Evolutionary conservation across 2,888 invertebrate genomes (phyloP), one percentile per base, ranked within the genome.

Genomic region (Catocala nupta): DNA sequence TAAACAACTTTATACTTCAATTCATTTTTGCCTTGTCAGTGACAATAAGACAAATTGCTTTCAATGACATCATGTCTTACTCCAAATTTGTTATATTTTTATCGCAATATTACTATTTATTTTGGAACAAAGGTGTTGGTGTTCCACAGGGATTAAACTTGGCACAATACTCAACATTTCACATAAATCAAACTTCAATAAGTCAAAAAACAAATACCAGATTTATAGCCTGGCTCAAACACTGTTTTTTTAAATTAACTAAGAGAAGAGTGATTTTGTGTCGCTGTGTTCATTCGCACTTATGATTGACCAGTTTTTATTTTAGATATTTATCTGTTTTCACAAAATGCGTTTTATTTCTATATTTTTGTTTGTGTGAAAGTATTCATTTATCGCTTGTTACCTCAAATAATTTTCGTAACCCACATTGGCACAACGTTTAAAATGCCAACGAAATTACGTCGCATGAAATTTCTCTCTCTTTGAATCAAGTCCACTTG

Each of bases 1-100:
- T 50, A 58, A 62, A 66, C 9, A 58, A 57, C 49, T 48, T 43
- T 49, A 71, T 59, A 59, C 57, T 59, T 36, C n/a, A 48, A 68
- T 50, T 58, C 7, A 16, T 62, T 59, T 61, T 49, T 62, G 52
- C 56, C 48, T 48, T 55, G 54, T 50, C 36, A 11, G 55, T 56
- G 6, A 36, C 61, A 70, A 70, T 58, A 55, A 60, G 55, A 61
- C 25, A 59, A 65, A 71, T 61, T 54, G 49, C 11, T 51, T n/a
- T 57, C 16, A 68, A 53, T 48, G 63, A 16, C 54, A 63, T 12
- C 13, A 25, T 9, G 9, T 25, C 48, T 48, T 48, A 13, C 13
- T 7, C 45, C 11, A 12, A 11, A 12, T n/a, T 48, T 2, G 13
- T 25, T 13, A 45, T 45, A 11, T 25, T 5, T 48, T 25, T 25